These are phyloP conservation scores for Achroia grisella DNA, from an alignment of 1,140 invertebrate genomes.

Conservation along the genomic window DNA sequence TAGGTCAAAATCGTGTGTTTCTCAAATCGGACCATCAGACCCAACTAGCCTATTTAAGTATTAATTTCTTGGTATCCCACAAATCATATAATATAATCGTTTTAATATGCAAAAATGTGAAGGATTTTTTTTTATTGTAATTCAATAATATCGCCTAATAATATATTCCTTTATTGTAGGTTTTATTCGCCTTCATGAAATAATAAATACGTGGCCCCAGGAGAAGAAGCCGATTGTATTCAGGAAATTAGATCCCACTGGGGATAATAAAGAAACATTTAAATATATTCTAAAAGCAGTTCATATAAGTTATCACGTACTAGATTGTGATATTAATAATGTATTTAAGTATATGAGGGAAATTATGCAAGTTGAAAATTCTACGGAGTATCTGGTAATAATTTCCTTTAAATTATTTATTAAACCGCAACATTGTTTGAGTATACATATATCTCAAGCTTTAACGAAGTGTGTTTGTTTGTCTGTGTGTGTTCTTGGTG, in stretches of 20 bases:
- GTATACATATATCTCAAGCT: neutral
- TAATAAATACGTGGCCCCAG: constrained; percentile 56
- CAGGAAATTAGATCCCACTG: constrained; percentile 39
- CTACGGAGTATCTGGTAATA: constrained; percentile 51
- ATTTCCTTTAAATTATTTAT: neutral
- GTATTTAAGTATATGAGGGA: constrained; percentile 49
- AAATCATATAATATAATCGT: too few species aligned
- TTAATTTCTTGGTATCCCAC: too few species aligned
- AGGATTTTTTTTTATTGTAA: too few species aligned
- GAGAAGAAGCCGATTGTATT: constrained; percentile 45
- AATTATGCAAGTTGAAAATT: constrained; percentile 51
- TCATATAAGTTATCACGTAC: constrained; percentile 49
- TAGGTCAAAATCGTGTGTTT: too few species aligned
- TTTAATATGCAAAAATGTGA: too few species aligned
- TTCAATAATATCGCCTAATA: neutral
- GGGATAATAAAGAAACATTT: constrained; percentile 55
- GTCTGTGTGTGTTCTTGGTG: too few species aligned
- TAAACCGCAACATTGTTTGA: constrained; percentile 1
- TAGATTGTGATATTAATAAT: constrained; percentile 53
- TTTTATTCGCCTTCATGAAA: constrained; percentile 57
- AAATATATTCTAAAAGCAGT: constrained; percentile 55
- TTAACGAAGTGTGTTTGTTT: too few species aligned
- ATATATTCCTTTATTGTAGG: constrained; percentile 26
- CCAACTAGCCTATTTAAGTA: too few species aligned
- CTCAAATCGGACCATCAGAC: too few species aligned